These are phyloP conservation scores for Oryzias dopingdopingensis DNA, from an alignment of 2,797 vertebrate genomes.

Conservation along the genomic window DNA sequence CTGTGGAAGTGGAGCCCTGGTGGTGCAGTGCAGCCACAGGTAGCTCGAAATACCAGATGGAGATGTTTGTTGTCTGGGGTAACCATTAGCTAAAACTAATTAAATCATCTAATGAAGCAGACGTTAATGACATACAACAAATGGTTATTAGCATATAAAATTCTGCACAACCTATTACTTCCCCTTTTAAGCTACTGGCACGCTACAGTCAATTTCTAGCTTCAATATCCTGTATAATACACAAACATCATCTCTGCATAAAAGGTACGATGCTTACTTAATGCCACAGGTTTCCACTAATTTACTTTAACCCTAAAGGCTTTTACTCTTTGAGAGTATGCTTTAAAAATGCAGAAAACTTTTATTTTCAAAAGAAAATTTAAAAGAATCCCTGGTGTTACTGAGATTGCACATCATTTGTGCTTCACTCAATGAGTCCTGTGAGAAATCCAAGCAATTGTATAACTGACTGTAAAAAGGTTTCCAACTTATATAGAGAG, in stretches of 20 bases:
- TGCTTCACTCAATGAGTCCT: slow-evolving; percentile 1
- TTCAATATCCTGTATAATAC: slow-evolving; percentile 2
- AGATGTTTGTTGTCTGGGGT: slow-evolving; percentile 37
- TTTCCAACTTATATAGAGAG: background rate
- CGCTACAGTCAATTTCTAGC: slow-evolving; percentile 8
- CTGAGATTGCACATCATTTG: slow-evolving; percentile 2
- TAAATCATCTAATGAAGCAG: slow-evolving; percentile 39
- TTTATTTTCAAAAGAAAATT: background rate
- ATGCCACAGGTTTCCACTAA: background rate
- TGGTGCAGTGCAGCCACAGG: slow-evolving; percentile 14
- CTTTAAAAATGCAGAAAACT: slow-evolving; percentile 6
- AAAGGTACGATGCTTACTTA: background rate
- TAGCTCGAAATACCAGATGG: slow-evolving; percentile 38
- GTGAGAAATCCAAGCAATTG: slow-evolving; percentile 2
- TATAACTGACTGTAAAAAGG: slow-evolving; percentile 4
- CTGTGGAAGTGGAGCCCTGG: background rate
- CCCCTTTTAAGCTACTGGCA: slow-evolving; percentile 7
- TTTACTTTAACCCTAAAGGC: background rate
- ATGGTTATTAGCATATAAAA: slow-evolving; percentile 41
- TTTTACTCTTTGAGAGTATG: background rate
- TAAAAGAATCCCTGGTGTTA: slow-evolving; percentile 4
- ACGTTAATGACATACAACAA: slow-evolving; percentile 46
- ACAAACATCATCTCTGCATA: slow-evolving; percentile 6
- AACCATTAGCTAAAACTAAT: slow-evolving; percentile 32
- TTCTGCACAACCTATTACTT: slow-evolving; percentile 30